phyloP scores from a whole-genome alignment of 2,888 invertebrate species.

The Melolontha melolontha region DNA sequence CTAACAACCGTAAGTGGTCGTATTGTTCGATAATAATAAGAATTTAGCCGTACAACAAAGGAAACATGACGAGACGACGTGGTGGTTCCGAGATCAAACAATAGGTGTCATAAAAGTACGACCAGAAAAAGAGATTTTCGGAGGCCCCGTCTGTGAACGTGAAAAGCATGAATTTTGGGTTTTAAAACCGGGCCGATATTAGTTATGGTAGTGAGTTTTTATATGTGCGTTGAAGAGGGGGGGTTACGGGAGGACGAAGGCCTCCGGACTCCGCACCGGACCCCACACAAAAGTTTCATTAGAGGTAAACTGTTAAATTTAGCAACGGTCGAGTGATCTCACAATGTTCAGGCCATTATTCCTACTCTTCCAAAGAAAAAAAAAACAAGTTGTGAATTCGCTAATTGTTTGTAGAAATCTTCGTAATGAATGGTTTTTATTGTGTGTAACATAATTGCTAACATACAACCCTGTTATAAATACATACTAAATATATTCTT shows the following conservation, averaged over 20 bases:
- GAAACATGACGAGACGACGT: slow-evolving; percentile 37
- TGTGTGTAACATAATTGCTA: not conserved
- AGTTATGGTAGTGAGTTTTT: slow-evolving; percentile 40
- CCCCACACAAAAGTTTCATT: slow-evolving; percentile 59
- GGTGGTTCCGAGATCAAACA: slow-evolving; percentile 50
- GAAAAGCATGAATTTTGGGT: slow-evolving; percentile 35
- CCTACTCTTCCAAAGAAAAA: slow-evolving; percentile 4
- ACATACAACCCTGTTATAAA: too few species aligned
- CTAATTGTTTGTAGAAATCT: slow-evolving; percentile 35
- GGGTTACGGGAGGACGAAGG: slow-evolving; percentile 26
- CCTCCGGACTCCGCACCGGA: slow-evolving; percentile 55
- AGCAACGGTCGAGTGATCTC: slow-evolving; percentile 58
- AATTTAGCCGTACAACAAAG: slow-evolving; percentile 32
- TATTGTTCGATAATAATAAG: slow-evolving; percentile 37
- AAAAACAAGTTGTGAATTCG: slow-evolving; percentile 25
- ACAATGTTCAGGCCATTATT: slow-evolving; percentile 24
- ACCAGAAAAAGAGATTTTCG: slow-evolving; percentile 51
- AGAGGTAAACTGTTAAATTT: slow-evolving; percentile 62
- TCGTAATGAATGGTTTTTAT: slow-evolving; percentile 13
- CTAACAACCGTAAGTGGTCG: slow-evolving; percentile 32
- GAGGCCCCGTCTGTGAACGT: slow-evolving; percentile 29
- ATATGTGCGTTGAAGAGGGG: slow-evolving; percentile 6
- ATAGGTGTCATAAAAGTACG: slow-evolving; percentile 53
- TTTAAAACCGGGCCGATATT: slow-evolving; percentile 47
- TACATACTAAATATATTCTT: too few species aligned